These are phyloP conservation scores for Drosophila yooni DNA, from an alignment of 2,888 invertebrate genomes.

Conservation along the genomic window DNA sequence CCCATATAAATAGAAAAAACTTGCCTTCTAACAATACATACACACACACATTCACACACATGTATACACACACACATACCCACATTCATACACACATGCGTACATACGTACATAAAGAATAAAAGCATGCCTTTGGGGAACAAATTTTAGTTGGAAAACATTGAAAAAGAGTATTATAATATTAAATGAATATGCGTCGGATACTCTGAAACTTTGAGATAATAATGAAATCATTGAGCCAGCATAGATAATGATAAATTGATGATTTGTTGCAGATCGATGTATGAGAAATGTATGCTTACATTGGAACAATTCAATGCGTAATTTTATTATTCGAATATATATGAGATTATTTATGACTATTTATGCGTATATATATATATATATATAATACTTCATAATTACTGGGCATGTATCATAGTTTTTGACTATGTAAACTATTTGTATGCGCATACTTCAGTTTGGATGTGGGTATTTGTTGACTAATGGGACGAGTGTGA, in stretches of 20 bases:
- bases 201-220: not conserved
- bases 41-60: not conserved
- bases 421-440: not conserved
- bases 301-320: no score
- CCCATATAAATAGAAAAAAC: constrained; percentile 69
- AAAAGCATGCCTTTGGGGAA: not conserved
- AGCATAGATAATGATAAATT: not conserved
- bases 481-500: not conserved
- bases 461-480: not conserved
- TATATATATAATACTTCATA: not conserved
- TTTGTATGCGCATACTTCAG: not conserved
- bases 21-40: constrained; percentile 26
- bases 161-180: not conserved
- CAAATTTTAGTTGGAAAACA: not conserved
- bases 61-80: not conserved
- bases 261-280: not conserved
- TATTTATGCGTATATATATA: not conserved
- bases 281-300: not conserved
- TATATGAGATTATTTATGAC: not conserved
- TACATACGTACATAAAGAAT: not conserved
- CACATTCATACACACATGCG: not conserved
- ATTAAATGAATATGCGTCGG: not conserved
- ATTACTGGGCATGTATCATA: not conserved
- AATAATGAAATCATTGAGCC: not conserved
- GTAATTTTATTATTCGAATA: not conserved